phyloP scores from a whole-genome alignment of 2,113 vertebrate genomes.

The Electrona antarctica region DNA sequence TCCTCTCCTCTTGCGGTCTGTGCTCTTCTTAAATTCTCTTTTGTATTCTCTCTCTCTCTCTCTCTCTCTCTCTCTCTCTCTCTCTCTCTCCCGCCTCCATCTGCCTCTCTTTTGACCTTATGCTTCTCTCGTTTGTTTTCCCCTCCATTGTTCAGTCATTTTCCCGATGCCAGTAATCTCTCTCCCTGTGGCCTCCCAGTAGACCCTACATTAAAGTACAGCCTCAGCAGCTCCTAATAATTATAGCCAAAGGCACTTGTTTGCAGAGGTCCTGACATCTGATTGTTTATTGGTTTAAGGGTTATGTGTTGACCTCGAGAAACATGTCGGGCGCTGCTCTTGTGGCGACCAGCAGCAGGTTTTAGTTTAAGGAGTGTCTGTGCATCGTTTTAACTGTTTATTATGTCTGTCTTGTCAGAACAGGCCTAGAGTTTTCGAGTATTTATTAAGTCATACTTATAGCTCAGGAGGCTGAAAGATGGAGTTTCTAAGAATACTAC shows the following conservation, averaged over 20 bases:
- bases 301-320: background rate
- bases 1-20: background rate
- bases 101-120: background rate
- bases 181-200: background rate
- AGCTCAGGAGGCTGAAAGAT: too few relatives aligned
- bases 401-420: too few relatives aligned
- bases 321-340: too few relatives aligned
- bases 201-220: background rate
- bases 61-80: too few relatives aligned
- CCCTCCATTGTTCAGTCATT: background rate
- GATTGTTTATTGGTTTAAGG: slow-evolving; percentile 26
- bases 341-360: too few relatives aligned
- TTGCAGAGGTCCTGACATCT: slow-evolving; percentile 8
- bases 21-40: background rate
- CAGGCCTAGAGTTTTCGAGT: too few relatives aligned
- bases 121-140: background rate
- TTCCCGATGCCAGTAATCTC: background rate
- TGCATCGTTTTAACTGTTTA: too few relatives aligned
- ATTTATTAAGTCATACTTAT: too few relatives aligned
- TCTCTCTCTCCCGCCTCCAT: background rate
- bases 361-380: too few relatives aligned
- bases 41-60: background rate
- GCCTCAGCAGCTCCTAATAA: slow-evolving; percentile 29
- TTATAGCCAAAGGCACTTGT: slow-evolving; percentile 42
- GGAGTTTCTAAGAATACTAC: too few relatives aligned